phyloP scores from a whole-genome alignment of 2,888 invertebrate genomes.

The Creontiades dilutus region DNA sequence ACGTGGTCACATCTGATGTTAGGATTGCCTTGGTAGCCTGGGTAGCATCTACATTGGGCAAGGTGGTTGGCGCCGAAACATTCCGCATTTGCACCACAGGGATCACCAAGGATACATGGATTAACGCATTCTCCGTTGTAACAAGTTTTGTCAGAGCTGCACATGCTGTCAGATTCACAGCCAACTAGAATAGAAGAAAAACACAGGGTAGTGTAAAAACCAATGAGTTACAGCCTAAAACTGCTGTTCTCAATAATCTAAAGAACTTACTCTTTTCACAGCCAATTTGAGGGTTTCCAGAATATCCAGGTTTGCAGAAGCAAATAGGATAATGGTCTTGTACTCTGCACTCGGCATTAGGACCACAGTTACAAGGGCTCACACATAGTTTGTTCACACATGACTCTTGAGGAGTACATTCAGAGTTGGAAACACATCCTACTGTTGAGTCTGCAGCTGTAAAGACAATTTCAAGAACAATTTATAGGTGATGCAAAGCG shows the following conservation, averaged over 20 bases:
- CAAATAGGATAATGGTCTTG: slow-evolving; percentile 92
- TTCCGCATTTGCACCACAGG: slow-evolving; percentile 90
- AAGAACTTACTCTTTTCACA: slow-evolving; percentile 86
- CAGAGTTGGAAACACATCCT: slow-evolving; percentile 88
- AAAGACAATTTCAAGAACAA: slow-evolving; percentile 76
- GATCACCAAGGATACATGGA: slow-evolving; percentile 90
- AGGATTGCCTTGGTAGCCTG: slow-evolving; percentile 89
- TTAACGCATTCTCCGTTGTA: slow-evolving; percentile 91
- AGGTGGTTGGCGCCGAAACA: slow-evolving; percentile 90
- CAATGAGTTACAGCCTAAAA: not conserved
- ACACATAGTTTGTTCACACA: slow-evolving; percentile 90
- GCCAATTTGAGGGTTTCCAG: slow-evolving; percentile 90
- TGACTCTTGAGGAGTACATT: slow-evolving; percentile 90
- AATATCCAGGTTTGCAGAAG: slow-evolving; percentile 88
- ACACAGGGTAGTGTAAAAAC: slow-evolving; percentile 79
- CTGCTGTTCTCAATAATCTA: not conserved
- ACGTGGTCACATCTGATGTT: slow-evolving; percentile 87
- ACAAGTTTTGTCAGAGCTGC: slow-evolving; percentile 90
- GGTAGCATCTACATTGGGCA: slow-evolving; percentile 88
- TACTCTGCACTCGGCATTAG: slow-evolving; percentile 89
- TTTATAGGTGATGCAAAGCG: not conserved
- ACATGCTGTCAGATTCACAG: slow-evolving; percentile 91
- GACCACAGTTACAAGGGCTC: slow-evolving; percentile 91
- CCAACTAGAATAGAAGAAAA: slow-evolving; percentile 82
- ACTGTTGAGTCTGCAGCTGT: slow-evolving; percentile 82